Percentiles rank a stretch among this genome's conserved stretches.
These are phyloP conservation scores for Myotis daubentonii DNA, from an alignment of 2,797 vertebrate genomes.

Conservation along the genomic window DNA sequence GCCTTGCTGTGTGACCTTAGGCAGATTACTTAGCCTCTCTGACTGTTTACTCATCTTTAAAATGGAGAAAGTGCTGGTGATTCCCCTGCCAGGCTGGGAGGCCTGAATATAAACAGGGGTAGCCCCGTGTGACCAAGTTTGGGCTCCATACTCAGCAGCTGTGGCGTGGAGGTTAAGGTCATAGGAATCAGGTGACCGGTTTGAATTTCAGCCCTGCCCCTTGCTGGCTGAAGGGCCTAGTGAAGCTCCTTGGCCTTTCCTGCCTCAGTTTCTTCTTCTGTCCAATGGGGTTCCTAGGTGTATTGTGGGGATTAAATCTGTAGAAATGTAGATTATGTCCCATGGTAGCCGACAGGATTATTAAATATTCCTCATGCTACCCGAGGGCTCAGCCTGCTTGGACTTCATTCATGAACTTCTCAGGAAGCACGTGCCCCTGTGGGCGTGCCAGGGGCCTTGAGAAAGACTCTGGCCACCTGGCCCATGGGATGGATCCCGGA, in stretches of 20 bases:
- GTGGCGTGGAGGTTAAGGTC: background rate
- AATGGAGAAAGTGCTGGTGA: background rate
- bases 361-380: background rate
- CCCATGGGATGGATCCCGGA: background rate
- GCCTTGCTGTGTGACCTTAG: background rate
- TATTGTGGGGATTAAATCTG: background rate
- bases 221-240: background rate
- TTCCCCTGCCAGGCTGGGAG: background rate
- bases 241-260: background rate
- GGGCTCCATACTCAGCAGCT: background rate
- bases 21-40: background rate
- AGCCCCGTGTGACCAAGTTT: background rate
- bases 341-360: background rate
- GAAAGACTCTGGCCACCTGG: background rate
- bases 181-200: background rate
- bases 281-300: background rate
- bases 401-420: background rate
- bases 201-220: background rate
- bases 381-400: background rate
- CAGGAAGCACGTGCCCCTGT: background rate
- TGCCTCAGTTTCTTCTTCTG: background rate
- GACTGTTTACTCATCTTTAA: background rate
- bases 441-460: background rate
- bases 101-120: background rate
- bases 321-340: background rate